A percentile compares a stretch with the other conserved stretches of the same genome.
Evolutionary conservation across 2,113 vertebrate species (phyloP).

Genomic region (Prunella himalayana): DNA sequence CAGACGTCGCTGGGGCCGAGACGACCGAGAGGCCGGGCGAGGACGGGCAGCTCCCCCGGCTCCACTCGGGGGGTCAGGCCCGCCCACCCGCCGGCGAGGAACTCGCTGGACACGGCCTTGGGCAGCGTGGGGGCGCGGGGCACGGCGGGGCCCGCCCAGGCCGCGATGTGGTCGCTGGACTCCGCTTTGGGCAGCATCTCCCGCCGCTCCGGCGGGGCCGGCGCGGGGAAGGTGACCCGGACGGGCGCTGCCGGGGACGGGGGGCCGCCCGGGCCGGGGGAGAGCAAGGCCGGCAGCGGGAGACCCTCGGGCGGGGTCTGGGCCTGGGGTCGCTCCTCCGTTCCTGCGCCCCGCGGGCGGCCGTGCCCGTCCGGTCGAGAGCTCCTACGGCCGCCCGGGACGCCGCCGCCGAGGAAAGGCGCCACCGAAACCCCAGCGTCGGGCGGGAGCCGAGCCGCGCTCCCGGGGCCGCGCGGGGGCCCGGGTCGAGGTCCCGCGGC

Average conservation of each 20-base stretch:
- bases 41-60: background rate
- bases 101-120: constrained; percentile 60
- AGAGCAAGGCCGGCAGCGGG: background rate
- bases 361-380: constrained; percentile 3
- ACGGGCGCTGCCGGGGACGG: background rate
- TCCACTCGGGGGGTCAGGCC: background rate
- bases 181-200: constrained; percentile 43
- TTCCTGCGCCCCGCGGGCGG: background rate
- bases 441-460: constrained; percentile 9
- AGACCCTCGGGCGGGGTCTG: background rate
- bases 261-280: background rate
- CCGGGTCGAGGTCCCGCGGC: background rate
- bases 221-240: background rate
- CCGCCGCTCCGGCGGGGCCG: background rate
- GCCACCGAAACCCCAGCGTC: background rate
- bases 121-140: background rate
- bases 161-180: constrained; percentile 37
- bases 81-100: background rate
- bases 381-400: background rate
- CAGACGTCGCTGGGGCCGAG: background rate
- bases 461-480: background rate
- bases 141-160: background rate
- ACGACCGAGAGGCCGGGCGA: background rate
- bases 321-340: background rate
- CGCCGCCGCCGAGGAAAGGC: background rate